Evolutionary conservation across 1,140 invertebrate species (phyloP).

Genomic region (Drosophila ficusphila): DNA sequence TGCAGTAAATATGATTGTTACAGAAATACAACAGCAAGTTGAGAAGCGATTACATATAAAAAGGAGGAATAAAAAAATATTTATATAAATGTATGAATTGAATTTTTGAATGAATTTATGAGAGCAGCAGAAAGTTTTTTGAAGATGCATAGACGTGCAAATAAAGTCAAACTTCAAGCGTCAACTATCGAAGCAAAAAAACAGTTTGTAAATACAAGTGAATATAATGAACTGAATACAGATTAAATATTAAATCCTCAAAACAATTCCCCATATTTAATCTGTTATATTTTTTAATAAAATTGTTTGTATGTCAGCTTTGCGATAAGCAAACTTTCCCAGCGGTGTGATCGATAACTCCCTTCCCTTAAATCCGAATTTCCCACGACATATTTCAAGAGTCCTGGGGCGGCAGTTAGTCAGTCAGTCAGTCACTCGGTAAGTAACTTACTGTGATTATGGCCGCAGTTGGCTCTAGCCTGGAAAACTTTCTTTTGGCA

Average conservation of each 20-base stretch:
- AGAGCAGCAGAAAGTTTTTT: too few species aligned
- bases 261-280: too few species aligned
- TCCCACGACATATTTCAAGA: conserved; percentile 18
- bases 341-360: conserved; percentile 8
- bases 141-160: background rate
- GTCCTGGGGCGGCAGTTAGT: conserved; percentile 32
- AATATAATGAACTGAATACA: too few species aligned
- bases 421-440: conserved; percentile 33
- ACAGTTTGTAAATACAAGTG: too few species aligned
- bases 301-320: background rate
- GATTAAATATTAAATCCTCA: too few species aligned
- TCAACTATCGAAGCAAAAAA: too few species aligned
- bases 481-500: conserved; percentile 47
- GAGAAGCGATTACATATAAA: background rate
- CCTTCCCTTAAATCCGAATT: background rate
- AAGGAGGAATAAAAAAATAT: background rate
- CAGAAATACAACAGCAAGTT: background rate
- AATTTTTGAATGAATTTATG: background rate
- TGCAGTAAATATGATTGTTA: background rate
- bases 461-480: conserved; percentile 12
- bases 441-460: conserved; percentile 54
- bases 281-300: too few species aligned
- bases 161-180: background rate
- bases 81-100: background rate
- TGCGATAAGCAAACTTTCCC: background rate